These are phyloP conservation scores for Papilio dardanus DNA, from an alignment of 1,140 invertebrate genomes.

Conservation along the genomic window DNA sequence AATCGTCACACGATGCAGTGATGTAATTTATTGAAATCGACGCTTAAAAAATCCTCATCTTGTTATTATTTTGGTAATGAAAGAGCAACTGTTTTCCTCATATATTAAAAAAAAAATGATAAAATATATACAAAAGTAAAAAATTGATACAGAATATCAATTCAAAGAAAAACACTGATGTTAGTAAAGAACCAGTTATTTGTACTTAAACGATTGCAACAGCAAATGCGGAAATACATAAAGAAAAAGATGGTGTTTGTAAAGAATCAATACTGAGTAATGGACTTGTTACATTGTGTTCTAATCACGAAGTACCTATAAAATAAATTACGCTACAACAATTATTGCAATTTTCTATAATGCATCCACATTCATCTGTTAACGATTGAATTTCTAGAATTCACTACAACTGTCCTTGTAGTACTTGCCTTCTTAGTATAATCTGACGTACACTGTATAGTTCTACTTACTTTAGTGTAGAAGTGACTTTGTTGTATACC, in stretches of 20 bases:
- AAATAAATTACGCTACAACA: not conserved
- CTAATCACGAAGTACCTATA: not conserved
- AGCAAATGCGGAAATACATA: not conserved
- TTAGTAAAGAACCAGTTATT: not conserved
- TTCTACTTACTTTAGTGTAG: not conserved
- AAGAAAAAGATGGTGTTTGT: not conserved
- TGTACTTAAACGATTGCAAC: not conserved
- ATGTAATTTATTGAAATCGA: not conserved
- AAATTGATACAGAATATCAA: not conserved
- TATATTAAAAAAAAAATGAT: not conserved
- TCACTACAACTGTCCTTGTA: not conserved
- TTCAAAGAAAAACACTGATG: not conserved
- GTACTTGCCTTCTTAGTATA: not conserved
- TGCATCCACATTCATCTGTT: not conserved
- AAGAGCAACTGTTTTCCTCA: not conserved
- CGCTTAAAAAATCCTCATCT: not conserved
- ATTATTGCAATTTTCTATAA: not conserved
- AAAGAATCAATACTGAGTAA: not conserved
- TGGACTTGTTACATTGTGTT: not conserved
- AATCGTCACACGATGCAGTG: not conserved
- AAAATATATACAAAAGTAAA: too few species aligned
- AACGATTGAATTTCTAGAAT: not conserved
- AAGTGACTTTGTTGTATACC: constrained; percentile 47
- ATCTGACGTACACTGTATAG: too few species aligned
- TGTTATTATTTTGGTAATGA: not conserved